Conservation (phyloP, 2,113 vertebrate species). For the Eubucco bourcierii region DNA sequence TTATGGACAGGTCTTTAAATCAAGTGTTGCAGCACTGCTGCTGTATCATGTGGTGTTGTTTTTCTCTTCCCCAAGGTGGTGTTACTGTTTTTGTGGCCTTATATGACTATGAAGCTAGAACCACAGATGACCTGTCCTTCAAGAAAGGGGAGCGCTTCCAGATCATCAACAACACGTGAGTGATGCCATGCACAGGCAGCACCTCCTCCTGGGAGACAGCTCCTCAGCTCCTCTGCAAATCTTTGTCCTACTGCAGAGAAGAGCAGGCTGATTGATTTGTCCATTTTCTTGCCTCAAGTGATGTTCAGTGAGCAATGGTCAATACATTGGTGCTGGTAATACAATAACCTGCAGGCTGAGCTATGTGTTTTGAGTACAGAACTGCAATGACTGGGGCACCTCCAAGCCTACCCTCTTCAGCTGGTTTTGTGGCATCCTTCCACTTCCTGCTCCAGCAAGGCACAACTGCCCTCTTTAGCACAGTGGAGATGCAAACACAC, state of each 20-base stretch:
- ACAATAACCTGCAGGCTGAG: not conserved
- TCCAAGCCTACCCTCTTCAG: not conserved
- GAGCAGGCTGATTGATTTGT: not conserved
- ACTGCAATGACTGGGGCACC: not conserved
- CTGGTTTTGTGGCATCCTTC: not conserved
- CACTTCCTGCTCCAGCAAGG: not conserved
- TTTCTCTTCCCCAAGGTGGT: slow-evolving; percentile 79
- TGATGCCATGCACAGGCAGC: slow-evolving; percentile 11
- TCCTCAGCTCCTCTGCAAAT: not conserved
- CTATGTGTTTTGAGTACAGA: not conserved
- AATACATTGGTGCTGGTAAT: not conserved
- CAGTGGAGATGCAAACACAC: not conserved
- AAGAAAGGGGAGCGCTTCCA: slow-evolving; percentile 98
- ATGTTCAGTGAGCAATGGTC: not conserved
- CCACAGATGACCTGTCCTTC: slow-evolving; percentile 96
- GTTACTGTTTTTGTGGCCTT: slow-evolving; percentile 99
- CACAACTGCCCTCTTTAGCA: accelerated
- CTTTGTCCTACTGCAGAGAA: not conserved
- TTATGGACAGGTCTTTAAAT: not conserved
- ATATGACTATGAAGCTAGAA: slow-evolving; percentile 98
- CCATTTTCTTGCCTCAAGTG: not conserved
- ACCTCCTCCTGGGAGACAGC: not conserved
- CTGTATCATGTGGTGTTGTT: not conserved
- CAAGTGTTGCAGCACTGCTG: not conserved
- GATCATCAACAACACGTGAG: slow-evolving; percentile 99